phyloP scores from a whole-genome alignment of 2,888 invertebrate genomes.

The Halocaridina rubra region DNA sequence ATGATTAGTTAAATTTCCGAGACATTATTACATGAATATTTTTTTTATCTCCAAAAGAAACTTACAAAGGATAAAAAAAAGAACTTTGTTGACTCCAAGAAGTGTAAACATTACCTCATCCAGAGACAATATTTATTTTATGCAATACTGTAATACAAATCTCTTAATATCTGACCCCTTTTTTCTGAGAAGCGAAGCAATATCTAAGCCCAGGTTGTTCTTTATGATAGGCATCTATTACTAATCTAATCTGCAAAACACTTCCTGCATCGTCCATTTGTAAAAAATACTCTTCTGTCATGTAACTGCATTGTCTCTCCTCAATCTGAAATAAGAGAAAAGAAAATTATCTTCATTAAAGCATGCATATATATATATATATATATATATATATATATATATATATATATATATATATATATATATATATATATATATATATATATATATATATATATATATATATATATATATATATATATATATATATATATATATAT shows the following conservation, averaged over 20 bases:
- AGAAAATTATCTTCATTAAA: neutral
- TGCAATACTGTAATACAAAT: too few species aligned
- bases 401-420: neutral
- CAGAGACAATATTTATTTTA: too few species aligned
- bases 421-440: neutral
- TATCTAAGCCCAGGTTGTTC: constrained; percentile 75
- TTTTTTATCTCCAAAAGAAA: neutral
- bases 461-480: neutral
- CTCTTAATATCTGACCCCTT: constrained; percentile 54
- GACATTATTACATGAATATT: neutral
- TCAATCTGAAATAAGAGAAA: constrained; percentile 31
- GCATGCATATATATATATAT: too few species aligned
- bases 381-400: neutral
- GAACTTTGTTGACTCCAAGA: neutral
- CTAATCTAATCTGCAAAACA: constrained; percentile 70
- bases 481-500: neutral
- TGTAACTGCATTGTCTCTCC: constrained; percentile 42
- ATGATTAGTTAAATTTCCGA: neutral
- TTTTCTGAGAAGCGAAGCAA: constrained; percentile 16
- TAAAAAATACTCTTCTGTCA: constrained; percentile 78
- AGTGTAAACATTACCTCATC: neutral
- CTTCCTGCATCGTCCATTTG: constrained; percentile 74
- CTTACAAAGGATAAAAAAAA: neutral
- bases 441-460: neutral
- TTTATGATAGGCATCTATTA: constrained; percentile 76